Percentiles rank a stretch among this genome's conserved stretches.
phyloP scores from a whole-genome alignment of 2,888 invertebrate species.

The Amphipyra tragopoginis region DNA sequence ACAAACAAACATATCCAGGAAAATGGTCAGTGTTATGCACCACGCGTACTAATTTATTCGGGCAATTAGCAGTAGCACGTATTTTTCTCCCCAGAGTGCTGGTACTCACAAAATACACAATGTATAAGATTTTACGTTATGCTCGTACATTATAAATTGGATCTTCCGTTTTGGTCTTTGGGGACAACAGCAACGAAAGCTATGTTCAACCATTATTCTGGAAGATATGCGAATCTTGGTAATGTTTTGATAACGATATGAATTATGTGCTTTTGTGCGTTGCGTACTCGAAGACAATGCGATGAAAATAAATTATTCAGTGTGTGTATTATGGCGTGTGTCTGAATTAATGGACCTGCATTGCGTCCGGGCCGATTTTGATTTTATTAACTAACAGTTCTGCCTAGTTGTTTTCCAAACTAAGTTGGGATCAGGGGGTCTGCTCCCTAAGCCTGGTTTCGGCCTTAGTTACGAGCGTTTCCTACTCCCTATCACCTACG shows the following conservation, averaged over 20 bases:
- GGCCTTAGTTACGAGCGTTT: no score
- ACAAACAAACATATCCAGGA: slow-evolving; percentile 16
- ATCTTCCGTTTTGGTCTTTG: slow-evolving; percentile 49
- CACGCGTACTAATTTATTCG: slow-evolving; percentile 54
- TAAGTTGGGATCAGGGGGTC: no score
- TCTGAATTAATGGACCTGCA: slow-evolving; percentile 22
- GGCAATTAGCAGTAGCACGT: slow-evolving; percentile 55
- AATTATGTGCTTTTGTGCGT: slow-evolving; percentile 32
- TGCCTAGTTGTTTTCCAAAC: no score
- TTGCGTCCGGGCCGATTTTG: slow-evolving; percentile 11
- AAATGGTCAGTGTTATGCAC: slow-evolving; percentile 34
- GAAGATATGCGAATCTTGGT: slow-evolving; percentile 46
- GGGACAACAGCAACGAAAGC: slow-evolving; percentile 47
- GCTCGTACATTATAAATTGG: slow-evolving; percentile 60
- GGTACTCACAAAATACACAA: slow-evolving; percentile 45
- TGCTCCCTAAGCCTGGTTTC: no score
- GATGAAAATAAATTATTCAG: slow-evolving; percentile 21
- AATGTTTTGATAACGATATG: slow-evolving; percentile 37
- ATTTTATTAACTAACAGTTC: no score
- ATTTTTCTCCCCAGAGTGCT: slow-evolving; percentile 60
- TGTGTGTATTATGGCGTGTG: not conserved
- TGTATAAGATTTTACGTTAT: slow-evolving; percentile 55
- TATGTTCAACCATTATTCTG: slow-evolving; percentile 43
- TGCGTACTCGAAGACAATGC: slow-evolving; percentile 20
- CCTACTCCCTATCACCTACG: no score